These are phyloP conservation scores for Adoxophyes honmai DNA, from an alignment of 1,140 invertebrate species.

Conservation along the genomic window DNA sequence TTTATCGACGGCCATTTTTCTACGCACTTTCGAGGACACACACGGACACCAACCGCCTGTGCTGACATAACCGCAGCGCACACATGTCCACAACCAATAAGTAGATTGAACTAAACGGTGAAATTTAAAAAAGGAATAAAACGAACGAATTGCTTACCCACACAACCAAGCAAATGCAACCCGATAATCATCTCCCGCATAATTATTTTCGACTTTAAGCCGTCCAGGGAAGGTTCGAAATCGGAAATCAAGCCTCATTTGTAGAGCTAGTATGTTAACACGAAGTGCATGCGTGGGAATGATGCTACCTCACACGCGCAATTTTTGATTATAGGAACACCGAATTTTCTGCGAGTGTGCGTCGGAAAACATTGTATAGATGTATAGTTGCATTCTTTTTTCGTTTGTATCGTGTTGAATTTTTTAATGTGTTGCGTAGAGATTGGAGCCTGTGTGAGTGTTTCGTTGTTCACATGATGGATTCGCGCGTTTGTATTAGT, in stretches of 20 bases:
- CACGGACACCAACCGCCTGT: conserved; percentile 36
- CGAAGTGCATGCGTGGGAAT: conserved; percentile 62
- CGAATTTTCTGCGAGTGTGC: conserved; percentile 53
- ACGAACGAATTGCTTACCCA: conserved; percentile 66
- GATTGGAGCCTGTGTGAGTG: conserved; percentile 42
- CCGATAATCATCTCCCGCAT: conserved; percentile 57
- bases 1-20: conserved; percentile 71
- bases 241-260: conserved; percentile 28
- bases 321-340: conserved; percentile 74
- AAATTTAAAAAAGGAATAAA: conserved; percentile 77
- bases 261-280: conserved; percentile 67
- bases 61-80: conserved; percentile 46
- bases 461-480: conserved; percentile 65
- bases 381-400: conserved; percentile 60
- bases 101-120: conserved; percentile 77
- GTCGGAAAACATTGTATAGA: conserved; percentile 36
- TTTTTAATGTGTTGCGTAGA: conserved; percentile 36
- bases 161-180: conserved; percentile 61
- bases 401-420: conserved; percentile 35
- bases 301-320: conserved; percentile 40
- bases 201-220: conserved; percentile 29
- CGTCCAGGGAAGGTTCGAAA: conserved; percentile 30
- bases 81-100: conserved; percentile 68
- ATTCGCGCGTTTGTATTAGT: conserved; percentile 68
- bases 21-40: conserved; percentile 66